Percentiles rank a stretch among this genome's conserved stretches.
Conservation (phyloP, 2,113 vertebrate species). For the Charadrius vociferus region DNA sequence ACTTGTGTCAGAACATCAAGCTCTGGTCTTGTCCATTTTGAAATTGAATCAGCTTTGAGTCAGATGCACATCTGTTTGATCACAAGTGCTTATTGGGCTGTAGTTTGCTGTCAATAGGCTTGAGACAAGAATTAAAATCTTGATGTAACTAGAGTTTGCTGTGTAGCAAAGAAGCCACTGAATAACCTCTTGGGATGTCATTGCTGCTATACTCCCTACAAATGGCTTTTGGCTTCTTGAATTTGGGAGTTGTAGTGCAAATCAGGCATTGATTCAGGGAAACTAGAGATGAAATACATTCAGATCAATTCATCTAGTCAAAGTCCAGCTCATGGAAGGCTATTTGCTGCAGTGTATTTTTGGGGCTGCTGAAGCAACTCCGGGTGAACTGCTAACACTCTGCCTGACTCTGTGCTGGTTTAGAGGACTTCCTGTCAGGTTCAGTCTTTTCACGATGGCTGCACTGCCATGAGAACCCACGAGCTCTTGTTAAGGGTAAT, state of each 20-base stretch:
- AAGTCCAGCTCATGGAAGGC: neutral
- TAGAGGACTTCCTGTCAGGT: neutral
- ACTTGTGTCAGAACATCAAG: neutral
- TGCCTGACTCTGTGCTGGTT: neutral
- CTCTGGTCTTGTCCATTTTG: neutral
- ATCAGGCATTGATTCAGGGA: neutral
- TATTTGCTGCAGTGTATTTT: neutral
- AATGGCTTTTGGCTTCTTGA: neutral
- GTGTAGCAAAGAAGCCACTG: neutral
- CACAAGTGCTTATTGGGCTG: neutral
- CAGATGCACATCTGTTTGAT: neutral
- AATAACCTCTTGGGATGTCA: neutral
- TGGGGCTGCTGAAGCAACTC: neutral
- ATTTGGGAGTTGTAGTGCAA: neutral
- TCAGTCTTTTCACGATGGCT: neutral
- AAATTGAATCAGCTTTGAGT: neutral
- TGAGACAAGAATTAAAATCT: neutral
- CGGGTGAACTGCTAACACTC: neutral
- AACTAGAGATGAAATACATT: neutral
- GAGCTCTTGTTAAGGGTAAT: neutral
- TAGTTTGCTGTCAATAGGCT: neutral
- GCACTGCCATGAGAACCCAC: neutral
- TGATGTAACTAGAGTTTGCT: neutral
- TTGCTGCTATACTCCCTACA: neutral
- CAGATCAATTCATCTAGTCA: neutral